These are phyloP conservation scores for Eurypyga helias DNA, from an alignment of 2,113 vertebrate species.

Conservation along the genomic window DNA sequence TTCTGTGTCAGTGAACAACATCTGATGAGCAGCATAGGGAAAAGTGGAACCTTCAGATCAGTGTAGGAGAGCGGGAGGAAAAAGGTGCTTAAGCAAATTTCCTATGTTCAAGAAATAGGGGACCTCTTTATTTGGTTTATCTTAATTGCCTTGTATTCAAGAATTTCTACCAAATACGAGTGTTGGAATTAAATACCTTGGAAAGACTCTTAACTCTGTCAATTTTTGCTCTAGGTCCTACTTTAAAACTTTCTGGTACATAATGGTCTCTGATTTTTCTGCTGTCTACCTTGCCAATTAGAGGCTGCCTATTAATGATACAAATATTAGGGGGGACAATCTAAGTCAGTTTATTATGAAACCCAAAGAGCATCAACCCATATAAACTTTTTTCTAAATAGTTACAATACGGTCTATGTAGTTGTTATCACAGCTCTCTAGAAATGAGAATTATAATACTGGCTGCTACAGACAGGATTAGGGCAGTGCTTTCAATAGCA, in stretches of 20 bases:
- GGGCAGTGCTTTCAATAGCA: not conserved
- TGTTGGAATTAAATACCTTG: not conserved
- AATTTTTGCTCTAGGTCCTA: not conserved
- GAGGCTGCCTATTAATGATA: not conserved
- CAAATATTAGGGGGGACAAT: not conserved
- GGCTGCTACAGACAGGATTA: not conserved
- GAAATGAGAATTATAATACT: not conserved
- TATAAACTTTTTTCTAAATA: not conserved
- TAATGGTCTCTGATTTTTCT: not conserved
- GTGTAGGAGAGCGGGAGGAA: not conserved
- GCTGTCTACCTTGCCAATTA: not conserved
- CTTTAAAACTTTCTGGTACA: not conserved
- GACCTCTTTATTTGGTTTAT: not conserved
- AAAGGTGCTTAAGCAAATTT: not conserved
- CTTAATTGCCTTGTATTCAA: not conserved
- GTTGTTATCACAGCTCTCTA: not conserved
- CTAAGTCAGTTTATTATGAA: not conserved
- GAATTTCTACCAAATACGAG: not conserved
- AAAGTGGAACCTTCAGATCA: not conserved
- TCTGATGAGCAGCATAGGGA: not conserved
- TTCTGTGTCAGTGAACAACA: not conserved
- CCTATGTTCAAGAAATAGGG: not conserved
- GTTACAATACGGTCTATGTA: not conserved
- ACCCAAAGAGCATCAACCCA: not conserved
- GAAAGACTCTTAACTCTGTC: not conserved